Percentiles rank a stretch among this genome's conserved stretches.
Conservation (phyloP, 2,888 invertebrate genomes). For the Yponomeuta malinellus region DNA sequence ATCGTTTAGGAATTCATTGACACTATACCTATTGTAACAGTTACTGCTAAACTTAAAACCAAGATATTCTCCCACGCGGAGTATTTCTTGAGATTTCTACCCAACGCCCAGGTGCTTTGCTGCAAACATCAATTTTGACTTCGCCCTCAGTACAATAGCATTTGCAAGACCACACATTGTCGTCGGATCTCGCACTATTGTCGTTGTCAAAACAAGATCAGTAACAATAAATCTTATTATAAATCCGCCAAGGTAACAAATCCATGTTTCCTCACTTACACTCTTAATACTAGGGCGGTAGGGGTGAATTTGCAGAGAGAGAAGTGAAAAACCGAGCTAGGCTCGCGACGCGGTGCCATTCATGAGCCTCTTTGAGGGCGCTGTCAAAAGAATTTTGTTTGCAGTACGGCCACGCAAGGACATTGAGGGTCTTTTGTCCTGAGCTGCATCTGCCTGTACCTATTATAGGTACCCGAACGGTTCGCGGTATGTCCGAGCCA, state of each 20-base stretch:
- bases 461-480: neutral
- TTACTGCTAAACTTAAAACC: too few relatives aligned
- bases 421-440: conserved; percentile 11
- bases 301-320: neutral
- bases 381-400: conserved; percentile 58
- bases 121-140: conserved; percentile 52
- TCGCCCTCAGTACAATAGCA: conserved; percentile 39
- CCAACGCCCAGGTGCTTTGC: conserved; percentile 48
- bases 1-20: too few relatives aligned
- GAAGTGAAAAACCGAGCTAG: neutral
- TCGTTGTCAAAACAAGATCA: conserved; percentile 73
- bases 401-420: conserved; percentile 35
- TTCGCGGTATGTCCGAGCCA: conserved; percentile 1
- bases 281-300: neutral
- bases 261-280: neutral
- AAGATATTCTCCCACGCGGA: conserved; percentile 16
- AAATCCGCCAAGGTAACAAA: neutral
- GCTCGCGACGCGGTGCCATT: conserved; percentile 52
- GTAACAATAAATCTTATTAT: conserved; percentile 73
- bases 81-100: conserved; percentile 31
- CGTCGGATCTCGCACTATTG: conserved; percentile 56
- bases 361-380: conserved; percentile 47
- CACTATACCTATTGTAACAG: too few relatives aligned
- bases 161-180: conserved; percentile 63
- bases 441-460: conserved; percentile 10